Conservation (phyloP, 2,888 invertebrate genomes). For the Cantharis lateralis region DNA sequence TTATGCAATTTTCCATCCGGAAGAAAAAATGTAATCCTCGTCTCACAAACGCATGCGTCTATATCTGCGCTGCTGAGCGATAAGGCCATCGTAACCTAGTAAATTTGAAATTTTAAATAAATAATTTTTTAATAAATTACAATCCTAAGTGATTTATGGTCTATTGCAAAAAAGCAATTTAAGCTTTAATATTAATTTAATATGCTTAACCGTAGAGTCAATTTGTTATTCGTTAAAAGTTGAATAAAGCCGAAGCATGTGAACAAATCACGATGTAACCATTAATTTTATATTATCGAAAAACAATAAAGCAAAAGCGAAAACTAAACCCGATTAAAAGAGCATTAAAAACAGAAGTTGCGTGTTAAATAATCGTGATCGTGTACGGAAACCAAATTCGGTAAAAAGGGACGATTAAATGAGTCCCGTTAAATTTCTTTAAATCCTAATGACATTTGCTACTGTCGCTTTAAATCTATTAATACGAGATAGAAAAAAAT, state of each 20-base stretch:
- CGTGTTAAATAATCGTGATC: slow-evolving; percentile 8
- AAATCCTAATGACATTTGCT: background rate
- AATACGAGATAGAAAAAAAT: background rate
- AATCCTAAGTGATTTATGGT: background rate
- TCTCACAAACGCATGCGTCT: background rate
- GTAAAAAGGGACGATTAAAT: background rate
- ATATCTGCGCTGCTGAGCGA: background rate
- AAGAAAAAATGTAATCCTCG: too few relatives aligned
- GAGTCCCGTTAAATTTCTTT: background rate
- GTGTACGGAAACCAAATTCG: slow-evolving; percentile 5
- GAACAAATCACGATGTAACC: slow-evolving; percentile 9
- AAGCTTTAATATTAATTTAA: background rate
- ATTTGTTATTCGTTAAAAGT: background rate
- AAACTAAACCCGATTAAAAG: slow-evolving; percentile 12
- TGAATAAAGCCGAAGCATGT: background rate
- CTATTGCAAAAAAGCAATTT: background rate
- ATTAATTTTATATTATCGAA: slow-evolving; percentile 14
- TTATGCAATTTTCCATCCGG: too few relatives aligned
- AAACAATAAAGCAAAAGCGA: slow-evolving; percentile 13
- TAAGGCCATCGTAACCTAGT: background rate
- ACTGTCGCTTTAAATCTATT: background rate
- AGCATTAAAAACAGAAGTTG: slow-evolving; percentile 10
- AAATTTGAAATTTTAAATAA: background rate
- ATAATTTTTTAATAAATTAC: background rate
- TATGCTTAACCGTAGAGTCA: background rate